phyloP scores from a whole-genome alignment of 2,797 vertebrate genomes.

The Neosilurus mollespiculum region DNA sequence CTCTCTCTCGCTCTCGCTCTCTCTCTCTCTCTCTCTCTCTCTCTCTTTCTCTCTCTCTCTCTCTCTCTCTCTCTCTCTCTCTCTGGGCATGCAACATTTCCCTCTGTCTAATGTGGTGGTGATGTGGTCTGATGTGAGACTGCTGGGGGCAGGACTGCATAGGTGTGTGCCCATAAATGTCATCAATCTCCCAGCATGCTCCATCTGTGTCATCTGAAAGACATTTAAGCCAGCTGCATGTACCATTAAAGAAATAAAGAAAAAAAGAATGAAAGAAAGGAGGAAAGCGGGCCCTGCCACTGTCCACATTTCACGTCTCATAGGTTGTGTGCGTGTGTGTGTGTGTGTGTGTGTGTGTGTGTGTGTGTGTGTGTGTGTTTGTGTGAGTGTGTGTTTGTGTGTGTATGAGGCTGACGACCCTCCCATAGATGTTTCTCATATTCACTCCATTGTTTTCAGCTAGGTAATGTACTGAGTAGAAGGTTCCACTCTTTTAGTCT shows the following conservation, averaged over 20 bases:
- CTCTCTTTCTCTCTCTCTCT: neutral
- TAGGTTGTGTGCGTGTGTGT: conserved; percentile 6
- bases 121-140: conserved; percentile 76
- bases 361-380: neutral
- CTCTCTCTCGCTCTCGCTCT: neutral
- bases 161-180: conserved; percentile 70
- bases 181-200: conserved; percentile 77
- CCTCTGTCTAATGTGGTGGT: conserved; percentile 72
- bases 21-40: neutral
- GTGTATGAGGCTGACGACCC: neutral
- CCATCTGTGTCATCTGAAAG: conserved; percentile 76
- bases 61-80: conserved; percentile 44
- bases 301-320: conserved; percentile 50
- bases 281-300: conserved; percentile 27
- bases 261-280: neutral
- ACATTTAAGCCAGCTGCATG: conserved; percentile 65
- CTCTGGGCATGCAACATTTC: conserved; percentile 69
- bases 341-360: neutral
- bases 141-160: conserved; percentile 71
- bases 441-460: conserved; percentile 22
- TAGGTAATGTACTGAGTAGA: conserved; percentile 29
- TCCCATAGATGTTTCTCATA: conserved; percentile 10
- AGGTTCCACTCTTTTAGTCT: conserved; percentile 12
- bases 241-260: conserved; percentile 53
- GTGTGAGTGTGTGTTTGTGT: too few relatives aligned